Conservation (phyloP, 1,140 invertebrate genomes). For the Nylanderia fulva region DNA sequence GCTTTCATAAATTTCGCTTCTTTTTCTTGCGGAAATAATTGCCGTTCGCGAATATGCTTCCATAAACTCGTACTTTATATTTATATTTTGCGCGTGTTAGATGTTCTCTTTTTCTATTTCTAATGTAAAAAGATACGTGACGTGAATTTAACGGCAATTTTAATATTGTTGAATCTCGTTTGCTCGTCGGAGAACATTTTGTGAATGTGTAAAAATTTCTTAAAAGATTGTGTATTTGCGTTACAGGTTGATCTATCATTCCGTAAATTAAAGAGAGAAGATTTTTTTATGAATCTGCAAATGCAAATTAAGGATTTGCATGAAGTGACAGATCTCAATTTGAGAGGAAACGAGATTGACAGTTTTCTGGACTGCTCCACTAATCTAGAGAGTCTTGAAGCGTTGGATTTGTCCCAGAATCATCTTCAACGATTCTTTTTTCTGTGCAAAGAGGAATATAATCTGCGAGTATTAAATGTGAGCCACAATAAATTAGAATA, state of each 20-base stretch:
- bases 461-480: slow-evolving; percentile 80
- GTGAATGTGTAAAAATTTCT: background rate
- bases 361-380: slow-evolving; percentile 84
- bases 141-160: background rate
- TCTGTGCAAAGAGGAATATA: slow-evolving; percentile 80
- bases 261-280: slow-evolving; percentile 77
- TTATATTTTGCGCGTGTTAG: background rate
- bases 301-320: slow-evolving; percentile 70
- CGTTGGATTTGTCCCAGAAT: slow-evolving; percentile 83
- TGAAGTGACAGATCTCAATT: slow-evolving; percentile 79
- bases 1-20: background rate
- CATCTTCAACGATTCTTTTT: slow-evolving; percentile 82
- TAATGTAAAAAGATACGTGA: background rate
- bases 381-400: slow-evolving; percentile 74
- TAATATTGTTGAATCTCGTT: slow-evolving; percentile 5
- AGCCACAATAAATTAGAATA: slow-evolving; percentile 83
- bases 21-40: background rate
- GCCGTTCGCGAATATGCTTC: background rate
- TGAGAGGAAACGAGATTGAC: slow-evolving; percentile 82
- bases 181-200: background rate
- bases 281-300: slow-evolving; percentile 81
- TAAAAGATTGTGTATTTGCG: background rate
- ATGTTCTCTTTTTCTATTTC: background rate
- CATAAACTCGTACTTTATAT: background rate
- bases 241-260: slow-evolving; percentile 81